Evolutionary conservation across 2,888 invertebrate species (phyloP).

Genomic region (Diachrysia chrysitis): DNA sequence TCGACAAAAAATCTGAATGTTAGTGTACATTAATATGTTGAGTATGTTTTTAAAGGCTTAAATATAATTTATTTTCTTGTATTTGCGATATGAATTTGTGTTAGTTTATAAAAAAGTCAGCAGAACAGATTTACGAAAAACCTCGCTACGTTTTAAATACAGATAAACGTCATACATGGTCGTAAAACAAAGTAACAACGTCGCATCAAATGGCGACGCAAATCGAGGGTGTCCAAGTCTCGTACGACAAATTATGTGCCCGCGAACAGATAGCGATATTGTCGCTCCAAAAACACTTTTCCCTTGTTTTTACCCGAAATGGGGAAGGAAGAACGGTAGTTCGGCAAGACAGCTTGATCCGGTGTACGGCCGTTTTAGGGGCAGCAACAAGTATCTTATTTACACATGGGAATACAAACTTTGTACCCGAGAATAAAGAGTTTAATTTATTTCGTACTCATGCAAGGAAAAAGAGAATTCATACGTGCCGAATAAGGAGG

Average conservation of each 20-base stretch:
- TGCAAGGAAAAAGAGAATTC: conserved; percentile 68
- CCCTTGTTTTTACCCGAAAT: conserved; percentile 80
- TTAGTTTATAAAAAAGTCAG: background rate
- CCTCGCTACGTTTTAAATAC: conserved; percentile 12
- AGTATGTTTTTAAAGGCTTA: too few relatives aligned
- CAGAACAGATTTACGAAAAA: conserved; percentile 7
- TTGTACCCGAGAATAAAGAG: conserved; percentile 67
- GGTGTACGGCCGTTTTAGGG: conserved; percentile 75
- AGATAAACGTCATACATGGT: conserved; percentile 30
- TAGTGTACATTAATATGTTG: too few relatives aligned
- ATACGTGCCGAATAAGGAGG: conserved; percentile 76
- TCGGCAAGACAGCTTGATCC: conserved; percentile 86
- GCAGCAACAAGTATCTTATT: conserved; percentile 82
- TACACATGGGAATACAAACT: conserved; percentile 72
- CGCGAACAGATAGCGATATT: conserved; percentile 81
- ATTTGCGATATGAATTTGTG: conserved; percentile 13
- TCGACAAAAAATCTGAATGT: too few relatives aligned
- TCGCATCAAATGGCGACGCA: conserved; percentile 64
- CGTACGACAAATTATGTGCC: conserved; percentile 82
- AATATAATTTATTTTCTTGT: conserved; percentile 1
- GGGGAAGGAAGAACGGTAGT: conserved; percentile 80
- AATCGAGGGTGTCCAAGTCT: conserved; percentile 69
- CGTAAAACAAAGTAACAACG: conserved; percentile 52
- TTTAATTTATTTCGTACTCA: conserved; percentile 63
- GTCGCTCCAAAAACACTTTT: conserved; percentile 82